phyloP scores from a whole-genome alignment of 2,888 invertebrate genomes.

The Stramonita haemastoma region DNA sequence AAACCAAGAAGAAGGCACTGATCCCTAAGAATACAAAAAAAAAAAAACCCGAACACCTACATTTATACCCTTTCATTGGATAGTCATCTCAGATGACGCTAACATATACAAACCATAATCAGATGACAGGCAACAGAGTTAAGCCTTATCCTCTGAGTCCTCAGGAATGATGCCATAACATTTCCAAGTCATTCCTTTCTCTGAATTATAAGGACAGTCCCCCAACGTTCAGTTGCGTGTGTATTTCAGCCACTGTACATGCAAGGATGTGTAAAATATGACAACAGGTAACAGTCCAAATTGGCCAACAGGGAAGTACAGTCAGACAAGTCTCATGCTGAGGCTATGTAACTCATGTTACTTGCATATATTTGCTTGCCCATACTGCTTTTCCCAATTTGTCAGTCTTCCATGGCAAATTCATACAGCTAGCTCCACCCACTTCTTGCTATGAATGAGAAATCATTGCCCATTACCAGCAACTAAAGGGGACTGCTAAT shows the following conservation, averaged over 20 bases:
- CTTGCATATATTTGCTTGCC: neutral
- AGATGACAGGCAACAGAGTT: neutral
- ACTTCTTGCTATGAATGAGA: neutral
- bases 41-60: neutral
- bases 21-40: neutral
- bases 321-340: neutral
- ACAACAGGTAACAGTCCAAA: neutral
- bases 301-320: slow-evolving; percentile 7
- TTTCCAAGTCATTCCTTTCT: neutral
- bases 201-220: neutral
- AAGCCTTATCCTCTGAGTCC: neutral
- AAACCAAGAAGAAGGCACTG: neutral
- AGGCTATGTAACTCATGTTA: slow-evolving; percentile 2
- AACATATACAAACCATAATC: neutral
- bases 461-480: slow-evolving; percentile 19
- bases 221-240: neutral
- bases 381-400: slow-evolving; percentile 8
- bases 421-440: slow-evolving; percentile 4
- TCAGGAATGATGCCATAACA: neutral
- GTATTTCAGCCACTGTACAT: neutral
- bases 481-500: neutral
- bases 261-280: slow-evolving; percentile 21
- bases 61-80: neutral
- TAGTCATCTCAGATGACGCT: neutral
- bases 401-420: neutral